phyloP scores from a whole-genome alignment of 2,888 invertebrate species.

The Drosophila sordidula region DNA sequence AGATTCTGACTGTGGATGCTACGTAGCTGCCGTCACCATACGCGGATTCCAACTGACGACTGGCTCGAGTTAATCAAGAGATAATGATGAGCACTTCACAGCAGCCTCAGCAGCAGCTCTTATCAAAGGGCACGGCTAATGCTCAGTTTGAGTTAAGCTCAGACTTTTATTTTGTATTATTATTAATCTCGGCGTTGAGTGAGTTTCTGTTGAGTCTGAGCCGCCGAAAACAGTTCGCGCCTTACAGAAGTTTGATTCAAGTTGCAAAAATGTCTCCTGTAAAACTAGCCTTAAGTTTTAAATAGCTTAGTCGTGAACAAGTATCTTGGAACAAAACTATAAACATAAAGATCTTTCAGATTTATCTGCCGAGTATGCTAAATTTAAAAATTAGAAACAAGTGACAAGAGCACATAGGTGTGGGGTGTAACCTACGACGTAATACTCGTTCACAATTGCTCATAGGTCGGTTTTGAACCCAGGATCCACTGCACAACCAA shows the following conservation, averaged over 20 bases:
- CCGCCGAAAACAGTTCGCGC: background rate
- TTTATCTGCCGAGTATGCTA: too few relatives aligned
- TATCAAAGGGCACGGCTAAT: constrained; percentile 54
- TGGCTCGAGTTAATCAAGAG: constrained; percentile 68
- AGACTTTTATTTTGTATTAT: constrained; percentile 12
- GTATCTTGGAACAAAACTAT: too few relatives aligned
- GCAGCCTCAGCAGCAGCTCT: constrained; percentile 29
- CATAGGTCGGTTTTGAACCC: too few relatives aligned
- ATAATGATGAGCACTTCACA: constrained; percentile 69
- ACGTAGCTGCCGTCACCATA: constrained; percentile 39
- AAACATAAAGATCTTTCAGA: too few relatives aligned
- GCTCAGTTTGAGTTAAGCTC: constrained; percentile 22
- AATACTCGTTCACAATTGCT: too few relatives aligned
- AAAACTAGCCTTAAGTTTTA: background rate
- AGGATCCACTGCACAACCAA: too few relatives aligned
- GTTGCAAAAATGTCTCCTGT: background rate
- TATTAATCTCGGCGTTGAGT: constrained; percentile 56
- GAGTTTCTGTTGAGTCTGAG: constrained; percentile 13
- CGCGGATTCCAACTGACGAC: constrained; percentile 57
- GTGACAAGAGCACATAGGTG: too few relatives aligned
- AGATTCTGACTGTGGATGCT: constrained; percentile 22
- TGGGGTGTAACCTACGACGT: too few relatives aligned
- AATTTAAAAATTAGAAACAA: too few relatives aligned
- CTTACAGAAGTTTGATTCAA: background rate
- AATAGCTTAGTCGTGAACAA: too few relatives aligned